Conservation (phyloP, 1,140 invertebrate species). For the Drosophila cardini region DNA sequence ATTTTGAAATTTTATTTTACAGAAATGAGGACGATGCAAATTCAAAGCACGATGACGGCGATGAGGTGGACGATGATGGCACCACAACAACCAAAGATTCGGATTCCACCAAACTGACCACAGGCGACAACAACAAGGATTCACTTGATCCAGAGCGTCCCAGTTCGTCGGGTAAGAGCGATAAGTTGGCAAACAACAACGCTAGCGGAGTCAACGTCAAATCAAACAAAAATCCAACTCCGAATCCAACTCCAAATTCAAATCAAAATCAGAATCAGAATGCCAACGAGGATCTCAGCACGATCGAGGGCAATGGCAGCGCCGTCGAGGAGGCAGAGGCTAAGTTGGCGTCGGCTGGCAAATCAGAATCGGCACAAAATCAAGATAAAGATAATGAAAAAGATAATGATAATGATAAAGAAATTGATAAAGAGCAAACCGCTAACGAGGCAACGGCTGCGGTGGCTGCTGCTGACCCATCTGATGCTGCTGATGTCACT, state of each 20-base stretch:
- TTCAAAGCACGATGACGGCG: slow-evolving; percentile 84
- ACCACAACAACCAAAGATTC: slow-evolving; percentile 84
- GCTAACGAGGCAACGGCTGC: slow-evolving; percentile 38
- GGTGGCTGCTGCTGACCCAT: slow-evolving; percentile 34
- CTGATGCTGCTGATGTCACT: slow-evolving; percentile 17
- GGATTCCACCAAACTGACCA: slow-evolving; percentile 77
- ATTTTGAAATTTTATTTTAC: background rate
- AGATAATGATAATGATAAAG: slow-evolving; percentile 31
- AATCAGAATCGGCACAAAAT: slow-evolving; percentile 64
- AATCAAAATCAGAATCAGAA: slow-evolving; percentile 44
- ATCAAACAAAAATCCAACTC: slow-evolving; percentile 49
- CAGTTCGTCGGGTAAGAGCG: slow-evolving; percentile 85
- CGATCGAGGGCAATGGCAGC: slow-evolving; percentile 68
- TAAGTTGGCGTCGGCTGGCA: slow-evolving; percentile 42
- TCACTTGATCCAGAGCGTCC: slow-evolving; percentile 83
- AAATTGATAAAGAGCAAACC: slow-evolving; percentile 28
- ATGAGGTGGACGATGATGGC: slow-evolving; percentile 84
- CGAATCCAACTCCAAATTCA: slow-evolving; percentile 24
- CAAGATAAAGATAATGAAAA: slow-evolving; percentile 41
- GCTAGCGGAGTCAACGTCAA: slow-evolving; percentile 55
- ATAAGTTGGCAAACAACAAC: slow-evolving; percentile 32
- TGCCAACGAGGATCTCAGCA: slow-evolving; percentile 44
- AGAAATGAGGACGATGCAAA: slow-evolving; percentile 84
- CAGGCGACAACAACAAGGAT: slow-evolving; percentile 80
- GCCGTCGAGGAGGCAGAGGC: slow-evolving; percentile 59